Evolutionary conservation across 2,888 invertebrate genomes (phyloP), one percentile per base, ranked within the genome.

Genomic region (Folsomia candida): DNA sequence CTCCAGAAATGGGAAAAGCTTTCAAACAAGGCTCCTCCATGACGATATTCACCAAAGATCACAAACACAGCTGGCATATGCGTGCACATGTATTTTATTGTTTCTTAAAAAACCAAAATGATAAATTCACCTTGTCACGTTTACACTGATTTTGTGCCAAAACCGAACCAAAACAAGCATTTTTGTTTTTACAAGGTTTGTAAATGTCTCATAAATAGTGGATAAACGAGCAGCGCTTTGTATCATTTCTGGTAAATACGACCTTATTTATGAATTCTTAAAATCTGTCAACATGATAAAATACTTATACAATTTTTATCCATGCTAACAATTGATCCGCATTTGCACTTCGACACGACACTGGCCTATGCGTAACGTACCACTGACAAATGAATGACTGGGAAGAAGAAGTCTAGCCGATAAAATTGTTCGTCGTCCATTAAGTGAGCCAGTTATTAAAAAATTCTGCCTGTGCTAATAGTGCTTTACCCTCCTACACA

Each of bases 101-200:
- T n/a, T n/a, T n/a, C n/a, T n/a, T n/a, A n/a, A n/a, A n/a, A n/a
- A n/a, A n/a, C n/a, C 47, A 6, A 54, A 22, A 14, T 54, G 6
- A 54, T 54, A 54, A 54, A 54, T 22, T 54, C 54, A 73, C 73
- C 73, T 73, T 68, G 68, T 73, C 66, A 73, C 58, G 18, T 58
- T 68, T 14, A 66, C 26, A 3, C 67, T 25, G 62, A 70, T 25
- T 59, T 66, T 27, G 61, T 68, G 59, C 57, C 66, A 68, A 37
- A 73, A 58, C 58, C 58, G 70, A 66, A 69, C 51, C 28, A 73
- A 59, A 3, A 64, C 61, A 20, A 73, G 54, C 70, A 73, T 73
- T 70, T 70, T 72, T 24, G 37, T 59, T 37, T 37, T 37, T 9
- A 37, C 6, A 37, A 37, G 37, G 37, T 6, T 54, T 54, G 54